Evolutionary conservation across 1,140 invertebrate genomes (phyloP).

Genomic region (Belonocnema kinseyi): DNA sequence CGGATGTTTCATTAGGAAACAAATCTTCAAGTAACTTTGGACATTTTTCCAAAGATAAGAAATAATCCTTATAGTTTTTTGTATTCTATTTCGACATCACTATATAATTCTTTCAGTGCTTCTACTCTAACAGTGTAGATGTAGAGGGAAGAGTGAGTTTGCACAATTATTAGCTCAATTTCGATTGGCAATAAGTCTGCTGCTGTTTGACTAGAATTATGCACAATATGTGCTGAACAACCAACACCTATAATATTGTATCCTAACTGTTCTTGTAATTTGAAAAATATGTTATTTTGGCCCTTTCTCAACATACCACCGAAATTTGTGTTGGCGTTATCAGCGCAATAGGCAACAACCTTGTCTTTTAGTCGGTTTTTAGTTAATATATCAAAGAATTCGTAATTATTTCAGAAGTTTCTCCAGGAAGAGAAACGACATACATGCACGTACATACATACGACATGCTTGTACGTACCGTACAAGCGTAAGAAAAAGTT

Average conservation of each 20-base stretch:
- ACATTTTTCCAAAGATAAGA: conserved; percentile 54
- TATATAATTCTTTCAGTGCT: conserved; percentile 61
- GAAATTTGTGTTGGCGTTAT: conserved; percentile 52
- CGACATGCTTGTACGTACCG: conserved; percentile 41
- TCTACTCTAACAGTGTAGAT: conserved; percentile 59
- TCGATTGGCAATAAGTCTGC: conserved; percentile 57
- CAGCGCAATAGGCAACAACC: conserved; percentile 54
- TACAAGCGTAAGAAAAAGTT: conserved; percentile 44
- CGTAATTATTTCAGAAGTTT: no score
- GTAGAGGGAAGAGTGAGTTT: conserved; percentile 62
- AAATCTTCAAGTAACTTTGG: conserved; percentile 49
- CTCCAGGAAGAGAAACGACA: conserved; percentile 46
- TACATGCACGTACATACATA: conserved; percentile 39
- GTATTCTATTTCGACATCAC: conserved; percentile 49
- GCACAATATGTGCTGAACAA: conserved; percentile 59
- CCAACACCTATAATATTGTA: conserved; percentile 47
- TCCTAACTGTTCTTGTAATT: not conserved
- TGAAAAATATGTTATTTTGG: conserved; percentile 38
- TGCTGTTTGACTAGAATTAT: conserved; percentile 61
- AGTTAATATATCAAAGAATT: conserved; percentile 42
- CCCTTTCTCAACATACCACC: conserved; percentile 36
- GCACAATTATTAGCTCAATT: conserved; percentile 56
- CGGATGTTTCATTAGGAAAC: conserved; percentile 51
- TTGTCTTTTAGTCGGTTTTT: conserved; percentile 44
- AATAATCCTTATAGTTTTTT: conserved; percentile 53